These are phyloP conservation scores for Spinibarbus caldwelli DNA, from an alignment of 2,797 vertebrate genomes.

Conservation along the genomic window DNA sequence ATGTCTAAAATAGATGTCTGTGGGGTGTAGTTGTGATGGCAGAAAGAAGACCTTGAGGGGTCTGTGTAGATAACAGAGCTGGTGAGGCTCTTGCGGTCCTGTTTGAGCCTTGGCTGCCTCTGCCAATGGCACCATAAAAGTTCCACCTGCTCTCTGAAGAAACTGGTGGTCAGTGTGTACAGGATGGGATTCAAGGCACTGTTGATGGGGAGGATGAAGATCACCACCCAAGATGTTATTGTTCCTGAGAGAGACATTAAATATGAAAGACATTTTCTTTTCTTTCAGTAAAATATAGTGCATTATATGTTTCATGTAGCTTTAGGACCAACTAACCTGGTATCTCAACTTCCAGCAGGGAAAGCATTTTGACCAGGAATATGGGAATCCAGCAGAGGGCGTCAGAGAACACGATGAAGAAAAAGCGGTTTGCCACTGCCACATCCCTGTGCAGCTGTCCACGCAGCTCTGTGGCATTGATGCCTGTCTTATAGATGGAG, in stretches of 20 bases:
- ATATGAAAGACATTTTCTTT: neutral
- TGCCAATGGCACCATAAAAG: slow-evolving; percentile 65
- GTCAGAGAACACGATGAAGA: slow-evolving; percentile 79
- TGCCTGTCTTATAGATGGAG: slow-evolving; percentile 81
- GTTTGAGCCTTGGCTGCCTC: slow-evolving; percentile 65
- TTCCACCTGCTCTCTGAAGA: slow-evolving; percentile 76
- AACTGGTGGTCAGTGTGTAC: slow-evolving; percentile 72
- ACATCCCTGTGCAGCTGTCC: slow-evolving; percentile 76
- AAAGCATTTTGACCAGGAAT: slow-evolving; percentile 73
- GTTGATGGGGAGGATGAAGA: slow-evolving; percentile 76
- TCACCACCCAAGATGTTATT: slow-evolving; percentile 68
- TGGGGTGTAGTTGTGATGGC: slow-evolving; percentile 63
- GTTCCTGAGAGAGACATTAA: slow-evolving; percentile 56
- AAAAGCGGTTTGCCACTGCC: slow-evolving; percentile 75
- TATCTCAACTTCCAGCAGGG: slow-evolving; percentile 73
- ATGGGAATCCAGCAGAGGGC: slow-evolving; percentile 87
- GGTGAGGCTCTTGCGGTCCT: slow-evolving; percentile 64
- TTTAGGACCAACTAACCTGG: slow-evolving; percentile 59
- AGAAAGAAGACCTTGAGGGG: slow-evolving; percentile 53
- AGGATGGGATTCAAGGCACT: slow-evolving; percentile 75
- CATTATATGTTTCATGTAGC: neutral
- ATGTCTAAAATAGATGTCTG: slow-evolving; percentile 61
- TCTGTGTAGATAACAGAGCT: slow-evolving; percentile 64
- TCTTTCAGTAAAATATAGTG: neutral
- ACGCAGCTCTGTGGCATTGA: slow-evolving; percentile 76